Evolutionary conservation across 2,797 vertebrate genomes (phyloP), one percentile per base, ranked within the genome.

Genomic region (Forpus xanthops): DNA sequence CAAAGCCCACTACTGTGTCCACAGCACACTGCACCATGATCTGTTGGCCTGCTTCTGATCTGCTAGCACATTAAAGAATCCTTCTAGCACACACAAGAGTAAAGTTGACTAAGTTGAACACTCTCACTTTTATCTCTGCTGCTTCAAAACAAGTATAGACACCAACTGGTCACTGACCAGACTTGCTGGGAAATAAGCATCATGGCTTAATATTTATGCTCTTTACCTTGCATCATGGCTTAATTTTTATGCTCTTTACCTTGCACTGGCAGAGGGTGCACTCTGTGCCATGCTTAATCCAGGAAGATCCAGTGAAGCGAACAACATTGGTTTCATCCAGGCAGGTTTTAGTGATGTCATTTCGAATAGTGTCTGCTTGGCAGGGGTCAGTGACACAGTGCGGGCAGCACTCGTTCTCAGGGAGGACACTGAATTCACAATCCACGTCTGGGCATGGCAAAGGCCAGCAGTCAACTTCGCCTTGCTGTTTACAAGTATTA

Each of bases 211-310:
- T 53, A 41, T 61, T 35, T 25, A 42, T 6, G 79, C 25, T 65
- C 44, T 89, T 98, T 97, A 99, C 99, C 99, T 99, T 99, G 98
- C 99, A 99, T 28, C 30, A 42, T 64, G 19, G 21, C 47, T 60
- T 60, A 37, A 49, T 53, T 42, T 61, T 35, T 25, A 42, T 6
- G 79, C 25, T 65, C 44, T 89, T 98, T 97, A 99, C 99, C 99
- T 99, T 99, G 98, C 99, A 99, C 97, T 99, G 99, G 97, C 99
- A 99, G 92, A 99, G 98, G 81, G 98, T 99, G 97, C 99, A 99
- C 97, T 99, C 99, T 2, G 99, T 99, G 98, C 99, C 99, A 3
- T 99, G 99, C 95, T 99, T 99, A 96, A 99, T 98, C 99, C 99
- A 99, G 93, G 99, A 99, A 52, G 99, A 99, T 82, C 99, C 99